phyloP scores from a whole-genome alignment of 2,797 vertebrate genomes.

The Luscinia luscinia region DNA sequence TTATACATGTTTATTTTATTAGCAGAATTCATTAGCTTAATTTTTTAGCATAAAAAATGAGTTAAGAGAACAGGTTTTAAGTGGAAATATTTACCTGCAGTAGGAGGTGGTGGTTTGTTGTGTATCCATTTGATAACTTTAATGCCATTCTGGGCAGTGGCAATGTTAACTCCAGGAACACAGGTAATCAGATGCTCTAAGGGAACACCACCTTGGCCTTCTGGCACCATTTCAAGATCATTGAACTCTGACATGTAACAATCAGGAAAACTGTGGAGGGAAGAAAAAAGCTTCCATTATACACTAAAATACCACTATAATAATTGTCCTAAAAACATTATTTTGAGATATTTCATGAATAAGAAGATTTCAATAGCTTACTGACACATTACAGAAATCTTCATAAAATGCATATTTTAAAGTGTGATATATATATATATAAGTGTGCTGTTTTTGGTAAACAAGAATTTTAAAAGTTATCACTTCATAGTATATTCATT shows the following conservation, averaged over 20 bases:
- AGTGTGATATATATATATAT: too few relatives aligned
- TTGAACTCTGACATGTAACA: constrained; percentile 91
- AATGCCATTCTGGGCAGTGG: constrained; percentile 93
- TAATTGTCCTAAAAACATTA: not conserved
- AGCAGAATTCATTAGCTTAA: too few relatives aligned
- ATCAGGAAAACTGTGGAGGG: constrained; percentile 87
- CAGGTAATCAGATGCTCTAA: constrained; percentile 96
- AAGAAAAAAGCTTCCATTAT: not conserved
- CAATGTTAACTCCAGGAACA: constrained; percentile 92
- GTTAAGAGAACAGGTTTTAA: not conserved
- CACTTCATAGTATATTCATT: not conserved
- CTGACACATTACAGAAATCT: not conserved
- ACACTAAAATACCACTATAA: not conserved
- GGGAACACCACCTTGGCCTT: constrained; percentile 88
- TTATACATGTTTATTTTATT: too few relatives aligned
- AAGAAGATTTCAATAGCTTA: not conserved
- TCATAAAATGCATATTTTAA: not conserved
- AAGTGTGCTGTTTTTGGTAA: not conserved
- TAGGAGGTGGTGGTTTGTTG: constrained; percentile 91
- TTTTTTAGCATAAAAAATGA: too few relatives aligned
- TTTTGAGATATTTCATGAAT: not conserved
- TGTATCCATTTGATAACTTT: constrained; percentile 98
- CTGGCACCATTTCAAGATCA: constrained; percentile 81
- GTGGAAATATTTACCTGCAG: constrained; percentile 79
- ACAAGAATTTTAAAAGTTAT: not conserved